A percentile compares a stretch with the other conserved stretches of the same genome.
These are phyloP conservation scores for Pyrocoelia pectoralis DNA, from an alignment of 2,888 invertebrate genomes.

Conservation along the genomic window DNA sequence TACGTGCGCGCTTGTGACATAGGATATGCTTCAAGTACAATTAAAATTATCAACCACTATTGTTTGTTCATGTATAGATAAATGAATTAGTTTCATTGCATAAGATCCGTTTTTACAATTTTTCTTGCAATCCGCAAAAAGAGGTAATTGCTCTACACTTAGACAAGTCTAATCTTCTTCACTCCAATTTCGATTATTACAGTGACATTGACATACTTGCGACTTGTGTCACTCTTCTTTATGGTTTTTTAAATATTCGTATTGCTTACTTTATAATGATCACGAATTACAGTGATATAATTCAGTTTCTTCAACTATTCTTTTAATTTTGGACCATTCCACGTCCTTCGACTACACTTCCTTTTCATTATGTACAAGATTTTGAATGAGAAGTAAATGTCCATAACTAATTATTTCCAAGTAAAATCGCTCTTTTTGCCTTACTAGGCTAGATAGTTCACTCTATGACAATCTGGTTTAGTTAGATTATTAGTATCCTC, in stretches of 20 bases:
- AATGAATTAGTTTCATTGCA: slow-evolving; percentile 35
- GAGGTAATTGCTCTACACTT: slow-evolving; percentile 19
- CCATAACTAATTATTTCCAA: no score
- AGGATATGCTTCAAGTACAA: slow-evolving; percentile 48
- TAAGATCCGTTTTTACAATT: slow-evolving; percentile 29
- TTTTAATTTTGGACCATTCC: no score
- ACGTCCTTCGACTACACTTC: no score
- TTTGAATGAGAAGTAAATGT: no score
- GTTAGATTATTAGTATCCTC: no score
- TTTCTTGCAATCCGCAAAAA: slow-evolving; percentile 18
- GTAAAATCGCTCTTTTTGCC: no score
- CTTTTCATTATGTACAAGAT: no score
- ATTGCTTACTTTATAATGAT: not conserved
- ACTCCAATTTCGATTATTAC: not conserved
- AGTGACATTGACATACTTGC: not conserved
- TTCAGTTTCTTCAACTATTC: no score
- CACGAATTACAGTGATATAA: no score
- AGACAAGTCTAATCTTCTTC: not conserved
- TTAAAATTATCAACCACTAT: slow-evolving; percentile 43
- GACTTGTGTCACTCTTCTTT: not conserved
- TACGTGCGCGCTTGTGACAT: slow-evolving; percentile 43
- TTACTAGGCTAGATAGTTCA: no score
- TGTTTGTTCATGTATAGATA: slow-evolving; percentile 40
- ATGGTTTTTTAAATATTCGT: not conserved
- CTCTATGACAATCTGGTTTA: no score